These are phyloP conservation scores for Ochropleura plecta DNA, from an alignment of 2,888 invertebrate species.

Conservation along the genomic window DNA sequence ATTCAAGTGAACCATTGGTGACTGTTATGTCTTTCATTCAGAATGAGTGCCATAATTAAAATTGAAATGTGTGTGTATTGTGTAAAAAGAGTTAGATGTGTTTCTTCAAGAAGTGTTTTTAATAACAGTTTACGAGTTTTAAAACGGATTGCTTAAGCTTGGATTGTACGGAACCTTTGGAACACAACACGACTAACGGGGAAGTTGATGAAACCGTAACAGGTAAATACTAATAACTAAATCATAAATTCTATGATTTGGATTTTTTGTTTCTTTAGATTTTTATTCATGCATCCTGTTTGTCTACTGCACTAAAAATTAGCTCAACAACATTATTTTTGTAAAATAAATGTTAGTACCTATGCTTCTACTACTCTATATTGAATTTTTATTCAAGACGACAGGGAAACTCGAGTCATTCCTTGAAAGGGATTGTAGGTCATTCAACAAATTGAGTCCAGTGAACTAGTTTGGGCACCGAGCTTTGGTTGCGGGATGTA, in stretches of 20 bases:
- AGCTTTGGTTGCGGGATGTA: too few relatives aligned
- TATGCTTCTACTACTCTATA: background rate
- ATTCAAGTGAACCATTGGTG: conserved; percentile 26
- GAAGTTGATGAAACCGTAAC: background rate
- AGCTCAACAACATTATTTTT: background rate
- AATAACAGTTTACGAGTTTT: background rate
- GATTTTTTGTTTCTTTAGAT: background rate
- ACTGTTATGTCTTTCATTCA: conserved; percentile 2
- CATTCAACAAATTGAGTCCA: too few relatives aligned
- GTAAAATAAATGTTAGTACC: background rate
- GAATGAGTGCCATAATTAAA: conserved; percentile 1
- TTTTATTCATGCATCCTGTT: background rate
- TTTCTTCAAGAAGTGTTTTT: background rate
- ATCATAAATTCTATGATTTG: background rate
- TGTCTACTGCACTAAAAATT: background rate
- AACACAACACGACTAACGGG: background rate
- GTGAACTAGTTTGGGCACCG: too few relatives aligned
- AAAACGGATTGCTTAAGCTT: background rate
- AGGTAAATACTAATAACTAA: conserved; percentile 16
- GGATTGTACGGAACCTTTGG: background rate
- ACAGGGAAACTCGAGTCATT: too few relatives aligned
- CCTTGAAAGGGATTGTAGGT: too few relatives aligned
- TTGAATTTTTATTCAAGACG: background rate
- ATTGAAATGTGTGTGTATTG: conserved; percentile 16
- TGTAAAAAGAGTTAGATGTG: conserved; percentile 29